These are phyloP conservation scores for Apomyelois bistriatella DNA, from an alignment of 2,888 invertebrate species.

Conservation along the genomic window DNA sequence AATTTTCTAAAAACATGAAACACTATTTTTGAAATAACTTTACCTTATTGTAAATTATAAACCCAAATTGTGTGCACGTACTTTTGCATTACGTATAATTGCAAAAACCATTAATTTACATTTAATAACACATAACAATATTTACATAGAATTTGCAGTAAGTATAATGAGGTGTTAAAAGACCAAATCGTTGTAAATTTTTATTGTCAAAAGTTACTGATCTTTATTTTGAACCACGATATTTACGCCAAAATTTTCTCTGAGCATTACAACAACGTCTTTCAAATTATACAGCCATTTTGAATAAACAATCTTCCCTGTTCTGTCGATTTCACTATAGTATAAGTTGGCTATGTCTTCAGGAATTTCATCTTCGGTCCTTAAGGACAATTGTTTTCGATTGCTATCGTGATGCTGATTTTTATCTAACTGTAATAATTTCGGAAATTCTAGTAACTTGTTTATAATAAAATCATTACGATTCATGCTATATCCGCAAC, in stretches of 20 bases:
- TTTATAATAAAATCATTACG: not conserved
- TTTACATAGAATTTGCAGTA: no score
- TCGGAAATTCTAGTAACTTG: not conserved
- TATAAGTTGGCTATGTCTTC: constrained; percentile 14
- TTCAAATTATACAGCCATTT: constrained; percentile 21
- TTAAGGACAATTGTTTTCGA: not conserved
- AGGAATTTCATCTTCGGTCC: not conserved
- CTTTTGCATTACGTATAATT: no score
- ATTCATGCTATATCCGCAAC: not conserved
- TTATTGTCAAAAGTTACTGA: not conserved
- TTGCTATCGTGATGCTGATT: not conserved
- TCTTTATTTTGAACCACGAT: not conserved
- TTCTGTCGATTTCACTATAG: constrained; percentile 22
- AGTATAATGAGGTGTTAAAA: no score
- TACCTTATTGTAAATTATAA: no score
- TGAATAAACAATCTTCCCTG: constrained; percentile 18
- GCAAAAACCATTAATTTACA: no score
- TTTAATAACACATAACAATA: no score
- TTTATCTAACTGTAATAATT: not conserved
- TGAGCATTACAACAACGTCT: constrained; percentile 22
- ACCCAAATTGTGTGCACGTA: no score
- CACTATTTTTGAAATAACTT: no score
- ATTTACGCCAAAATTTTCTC: constrained; percentile 20
- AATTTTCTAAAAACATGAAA: no score
- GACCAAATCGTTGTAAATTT: no score